These are phyloP conservation scores for Notocelia uddmanniana DNA, from an alignment of 2,888 invertebrate species.

Conservation along the genomic window DNA sequence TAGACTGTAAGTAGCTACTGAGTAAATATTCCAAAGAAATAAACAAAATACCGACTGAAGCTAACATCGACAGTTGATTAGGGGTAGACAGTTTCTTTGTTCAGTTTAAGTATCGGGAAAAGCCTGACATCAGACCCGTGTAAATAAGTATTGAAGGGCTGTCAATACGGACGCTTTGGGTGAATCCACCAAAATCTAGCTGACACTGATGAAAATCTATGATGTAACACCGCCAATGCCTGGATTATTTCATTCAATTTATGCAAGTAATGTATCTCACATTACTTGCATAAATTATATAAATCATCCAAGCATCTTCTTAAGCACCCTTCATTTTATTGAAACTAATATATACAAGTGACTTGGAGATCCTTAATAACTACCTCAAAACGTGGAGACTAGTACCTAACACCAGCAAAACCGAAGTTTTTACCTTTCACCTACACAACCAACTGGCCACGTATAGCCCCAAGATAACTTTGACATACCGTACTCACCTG, in stretches of 20 bases:
- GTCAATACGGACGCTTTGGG: conserved; percentile 17
- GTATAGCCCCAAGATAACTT: too few species aligned
- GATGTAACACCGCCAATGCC: background rate
- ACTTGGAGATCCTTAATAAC: too few species aligned
- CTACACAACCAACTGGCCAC: too few species aligned
- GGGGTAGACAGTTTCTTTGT: conserved; percentile 39
- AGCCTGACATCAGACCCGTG: conserved; percentile 14
- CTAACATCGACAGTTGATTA: conserved; percentile 37
- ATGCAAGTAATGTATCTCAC: too few species aligned
- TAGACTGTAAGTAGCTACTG: conserved; percentile 4
- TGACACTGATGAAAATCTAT: conserved; percentile 1
- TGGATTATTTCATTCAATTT: background rate
- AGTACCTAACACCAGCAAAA: too few species aligned
- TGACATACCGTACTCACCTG: too few species aligned
- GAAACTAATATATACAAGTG: too few species aligned
- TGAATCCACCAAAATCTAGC: conserved; percentile 7
- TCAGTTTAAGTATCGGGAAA: conserved; percentile 35
- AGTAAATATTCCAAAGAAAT: conserved; percentile 27
- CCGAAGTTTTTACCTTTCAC: too few species aligned
- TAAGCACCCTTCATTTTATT: too few species aligned
- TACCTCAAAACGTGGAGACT: too few species aligned
- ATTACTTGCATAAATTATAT: background rate
- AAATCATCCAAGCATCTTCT: too few species aligned
- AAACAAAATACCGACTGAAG: conserved; percentile 16
- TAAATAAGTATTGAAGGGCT: conserved; percentile 19